Evolutionary conservation across 2,113 vertebrate species (phyloP).

Genomic region (Dinomys branickii): DNA sequence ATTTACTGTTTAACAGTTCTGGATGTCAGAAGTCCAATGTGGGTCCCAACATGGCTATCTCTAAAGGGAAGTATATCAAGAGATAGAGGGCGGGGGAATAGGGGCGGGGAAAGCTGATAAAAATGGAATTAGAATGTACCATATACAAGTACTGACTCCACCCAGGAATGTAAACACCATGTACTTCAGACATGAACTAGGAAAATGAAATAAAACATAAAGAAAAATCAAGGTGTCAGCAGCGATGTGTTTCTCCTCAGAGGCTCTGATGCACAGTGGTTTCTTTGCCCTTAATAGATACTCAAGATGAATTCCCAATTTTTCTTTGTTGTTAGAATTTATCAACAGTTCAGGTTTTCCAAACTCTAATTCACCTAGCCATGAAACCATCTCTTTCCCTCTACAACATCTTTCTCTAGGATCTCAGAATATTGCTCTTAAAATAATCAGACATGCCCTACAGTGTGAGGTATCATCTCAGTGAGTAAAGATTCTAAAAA

Average conservation of each 20-base stretch:
- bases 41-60: background rate
- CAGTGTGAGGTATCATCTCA: background rate
- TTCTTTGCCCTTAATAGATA: background rate
- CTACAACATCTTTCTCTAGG: background rate
- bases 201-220: background rate
- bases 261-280: fast-evolving
- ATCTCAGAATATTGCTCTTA: background rate
- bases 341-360: background rate
- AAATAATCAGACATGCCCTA: background rate
- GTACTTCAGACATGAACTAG: background rate
- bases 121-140: too few species aligned
- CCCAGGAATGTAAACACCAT: background rate
- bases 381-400: background rate
- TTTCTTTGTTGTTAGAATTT: background rate
- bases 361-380: background rate
- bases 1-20: background rate
- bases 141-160: background rate
- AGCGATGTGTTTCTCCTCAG: background rate
- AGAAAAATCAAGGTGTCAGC: fast-evolving
- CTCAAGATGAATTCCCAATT: background rate
- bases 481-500: background rate
- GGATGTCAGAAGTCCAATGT: background rate
- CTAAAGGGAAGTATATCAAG: background rate
- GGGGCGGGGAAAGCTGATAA: background rate
- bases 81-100: background rate